Evolutionary conservation across 2,113 vertebrate species (phyloP).

Genomic region (Psephotus haematonotus): DNA sequence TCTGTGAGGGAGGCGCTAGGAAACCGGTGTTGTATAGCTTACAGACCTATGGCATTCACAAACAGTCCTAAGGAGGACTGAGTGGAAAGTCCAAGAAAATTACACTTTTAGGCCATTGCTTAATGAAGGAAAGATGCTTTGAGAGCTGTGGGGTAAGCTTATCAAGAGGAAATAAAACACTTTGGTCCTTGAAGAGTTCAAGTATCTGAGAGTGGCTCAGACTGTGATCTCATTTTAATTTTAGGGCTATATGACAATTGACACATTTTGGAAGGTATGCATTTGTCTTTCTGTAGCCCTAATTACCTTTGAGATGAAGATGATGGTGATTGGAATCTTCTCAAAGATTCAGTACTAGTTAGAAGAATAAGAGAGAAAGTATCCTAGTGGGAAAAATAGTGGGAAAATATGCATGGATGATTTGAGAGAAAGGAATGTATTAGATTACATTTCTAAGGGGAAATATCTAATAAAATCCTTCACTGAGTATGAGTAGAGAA

Average conservation of each 20-base stretch:
- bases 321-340: neutral
- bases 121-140: conserved; percentile 6
- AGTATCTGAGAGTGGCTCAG: neutral
- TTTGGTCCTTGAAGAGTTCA: conserved; percentile 4
- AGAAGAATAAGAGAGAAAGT: neutral
- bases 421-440: neutral
- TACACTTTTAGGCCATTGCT: neutral
- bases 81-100: conserved; percentile 30
- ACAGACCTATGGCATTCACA: neutral
- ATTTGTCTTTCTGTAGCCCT: neutral
- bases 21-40: neutral
- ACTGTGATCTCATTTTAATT: neutral
- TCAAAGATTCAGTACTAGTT: neutral
- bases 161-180: conserved; percentile 53
- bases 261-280: neutral
- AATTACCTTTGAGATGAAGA: neutral
- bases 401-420: neutral
- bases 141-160: conserved; percentile 31
- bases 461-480: neutral
- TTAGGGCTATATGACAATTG: neutral
- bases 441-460: neutral
- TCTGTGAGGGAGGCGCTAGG: neutral
- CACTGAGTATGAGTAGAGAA: neutral
- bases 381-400: neutral
- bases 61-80: neutral